Evolutionary conservation across 2,888 invertebrate species (phyloP), one percentile per base, ranked within the genome.

Genomic region (Saturnia japonica): DNA sequence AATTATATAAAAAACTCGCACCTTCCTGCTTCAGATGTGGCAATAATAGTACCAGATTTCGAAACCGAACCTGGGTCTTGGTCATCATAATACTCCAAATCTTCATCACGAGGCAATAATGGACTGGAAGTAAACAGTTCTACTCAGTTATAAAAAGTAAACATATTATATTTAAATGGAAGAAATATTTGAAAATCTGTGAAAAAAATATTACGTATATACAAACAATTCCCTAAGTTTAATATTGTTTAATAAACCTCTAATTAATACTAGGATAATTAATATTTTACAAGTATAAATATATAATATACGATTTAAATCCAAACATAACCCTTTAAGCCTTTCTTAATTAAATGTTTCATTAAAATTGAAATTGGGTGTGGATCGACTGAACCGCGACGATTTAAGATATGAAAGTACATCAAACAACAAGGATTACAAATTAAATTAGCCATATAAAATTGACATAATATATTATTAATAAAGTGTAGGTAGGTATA

Each of bases 1-100:
- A 34, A 34, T 34, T 34, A 6, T 4, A 34, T 4, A 34, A 34
- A 22, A 25, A 57, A 57, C 25, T 25, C 1, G 0, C 68, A 93
- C 93, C 91, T 88, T 71, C 93, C 93, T 0, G 89, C 87, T 72
- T 91, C 86, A 0, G 91, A 87, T 0, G 91, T 91, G 1, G 87
- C 84, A 16, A 92, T 83, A 19, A 92, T 86, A 7, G 79, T 82
- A 0, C 79, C 72, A 3, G 76, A 77, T 0, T 77, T 68, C 1
- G 76, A 77, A 11, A 74, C 74, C 6, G 75, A 74, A 1, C 77
- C 83, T 1, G 75, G 79, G 11, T 83, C 84, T 6, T 85, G 81
- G 14, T 88, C 90, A 8, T 86, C 82, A 43, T 90, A 91, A 72
- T 89, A 90, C 72, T 92, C 91, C 0, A 91, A 77, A 28, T 91